These are phyloP conservation scores for Pituophis catenifer DNA, from an alignment of 2,113 vertebrate species.

Conservation along the genomic window DNA sequence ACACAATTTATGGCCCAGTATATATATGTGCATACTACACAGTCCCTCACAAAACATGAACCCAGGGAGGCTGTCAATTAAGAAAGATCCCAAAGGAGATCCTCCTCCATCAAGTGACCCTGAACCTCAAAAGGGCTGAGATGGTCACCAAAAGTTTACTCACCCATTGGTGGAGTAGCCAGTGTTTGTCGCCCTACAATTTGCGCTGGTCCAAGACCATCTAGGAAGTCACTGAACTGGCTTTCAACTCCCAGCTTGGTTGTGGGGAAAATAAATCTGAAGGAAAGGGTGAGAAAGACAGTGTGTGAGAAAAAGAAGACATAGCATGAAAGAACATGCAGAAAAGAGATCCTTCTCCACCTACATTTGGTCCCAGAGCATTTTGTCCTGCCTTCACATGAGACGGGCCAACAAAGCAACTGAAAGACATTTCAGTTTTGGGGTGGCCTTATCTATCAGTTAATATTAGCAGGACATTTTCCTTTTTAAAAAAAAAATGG, in stretches of 20 bases:
- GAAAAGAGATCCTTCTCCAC: not conserved
- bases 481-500: not conserved
- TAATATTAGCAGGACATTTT: not conserved
- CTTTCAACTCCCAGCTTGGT: constrained; percentile 90
- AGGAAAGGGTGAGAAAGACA: not conserved
- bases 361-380: not conserved
- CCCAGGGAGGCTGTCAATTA: not conserved
- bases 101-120: not conserved
- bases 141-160: constrained; percentile 45
- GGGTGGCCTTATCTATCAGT: no score
- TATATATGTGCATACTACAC: not conserved
- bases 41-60: not conserved
- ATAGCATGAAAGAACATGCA: not conserved
- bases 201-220: constrained; percentile 94
- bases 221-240: constrained; percentile 97
- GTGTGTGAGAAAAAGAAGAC: not conserved
- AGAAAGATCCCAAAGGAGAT: not conserved
- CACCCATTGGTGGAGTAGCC: constrained; percentile 95
- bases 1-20: not conserved
- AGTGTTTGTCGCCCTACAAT: constrained; percentile 94
- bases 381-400: not conserved
- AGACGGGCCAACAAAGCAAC: no score
- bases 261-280: constrained; percentile 94
- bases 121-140: not conserved
- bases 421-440: no score